Base-by-base conservation (phyloP, 2,113 vertebrate genomes). In the Corvus hawaiiensis region DNA sequence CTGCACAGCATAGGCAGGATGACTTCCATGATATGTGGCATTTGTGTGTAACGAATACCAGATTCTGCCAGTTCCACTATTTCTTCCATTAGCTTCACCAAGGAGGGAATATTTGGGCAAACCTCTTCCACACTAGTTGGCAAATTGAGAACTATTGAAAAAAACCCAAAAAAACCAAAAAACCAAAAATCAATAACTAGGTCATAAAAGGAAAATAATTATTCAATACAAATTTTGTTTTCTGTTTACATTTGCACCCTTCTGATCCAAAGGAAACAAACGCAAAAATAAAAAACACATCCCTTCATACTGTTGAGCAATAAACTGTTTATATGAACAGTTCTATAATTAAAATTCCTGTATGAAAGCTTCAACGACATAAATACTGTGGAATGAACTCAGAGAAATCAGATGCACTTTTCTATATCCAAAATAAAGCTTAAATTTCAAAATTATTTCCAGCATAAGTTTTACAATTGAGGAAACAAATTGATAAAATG, bases 1-100 rank as follows among this genome's bases (percentile, higher is more conserved):
- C 99, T 99, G 68, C 99, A 99, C 3, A 99, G 90, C 99, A 99
- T 99, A 11, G 99, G 99, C 96, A 99, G 75, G 39, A 99, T 98
- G 48, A 99, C 99, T 96, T 99, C 99, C 99, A 99, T 99, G 51
- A 99, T 98, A 10, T 99, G 99, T 3, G 99, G 99, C 99, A 99
- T 99, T 92, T 99, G 99, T 3, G 98, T 99, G 96, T 99, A 99
- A 93, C 98, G 98, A 92, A 99, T 98, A 35, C 99, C 99, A 0
- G 99, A 99, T 96, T 99, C 99, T 0, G 99, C 99, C 81, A 99
- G 92, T 64, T 99, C 99, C 97, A 99, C 98, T 63, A 99, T 99
- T 96, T 99, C 99, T 77, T 99, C 98, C 98, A 99, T 98, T 78
- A 99, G 98, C 61, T 99, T 99, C 92, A 98, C 98, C 80, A 99